phyloP scores from a whole-genome alignment of 2,888 invertebrate genomes.

The Stenoptilia bipunctidactyla region DNA sequence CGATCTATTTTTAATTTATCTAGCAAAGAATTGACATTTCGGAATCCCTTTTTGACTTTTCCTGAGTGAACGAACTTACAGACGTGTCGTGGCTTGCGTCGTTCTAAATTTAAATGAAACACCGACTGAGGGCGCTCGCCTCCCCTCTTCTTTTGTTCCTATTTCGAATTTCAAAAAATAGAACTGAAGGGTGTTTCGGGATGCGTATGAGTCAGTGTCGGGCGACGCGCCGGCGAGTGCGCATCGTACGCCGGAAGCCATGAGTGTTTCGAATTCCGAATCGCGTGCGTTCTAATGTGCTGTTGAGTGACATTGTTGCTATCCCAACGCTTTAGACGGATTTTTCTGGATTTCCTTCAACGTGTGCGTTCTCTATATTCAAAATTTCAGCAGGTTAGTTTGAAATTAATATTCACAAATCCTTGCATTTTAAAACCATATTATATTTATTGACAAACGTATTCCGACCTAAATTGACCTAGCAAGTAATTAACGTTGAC shows the following conservation, averaged over 20 bases:
- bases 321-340: not conserved
- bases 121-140: conserved; percentile 54
- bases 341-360: conserved; percentile 2
- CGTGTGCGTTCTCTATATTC: too few species aligned
- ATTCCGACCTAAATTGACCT: too few species aligned
- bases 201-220: conserved; percentile 63
- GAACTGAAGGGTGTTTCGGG: conserved; percentile 56
- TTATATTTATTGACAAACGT: too few species aligned
- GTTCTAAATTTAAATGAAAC: conserved; percentile 43
- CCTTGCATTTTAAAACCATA: too few species aligned
- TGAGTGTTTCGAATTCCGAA: conserved; percentile 21
- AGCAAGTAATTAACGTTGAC: too few species aligned
- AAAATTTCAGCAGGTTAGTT: too few species aligned
- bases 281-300: conserved; percentile 22
- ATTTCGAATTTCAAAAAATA: conserved; percentile 63
- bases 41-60: conserved; percentile 27
- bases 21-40: conserved; percentile 26
- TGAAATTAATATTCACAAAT: too few species aligned
- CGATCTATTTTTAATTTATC: conserved; percentile 49
- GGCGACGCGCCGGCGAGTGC: conserved; percentile 53
- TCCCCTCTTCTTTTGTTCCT: conserved; percentile 68
- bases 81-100: conserved; percentile 43
- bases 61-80: conserved; percentile 63
- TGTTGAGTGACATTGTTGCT: conserved; percentile 22
- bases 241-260: conserved; percentile 29